Evolutionary conservation across 2,797 vertebrate genomes (phyloP).

Genomic region (Nyctalus aviator): DNA sequence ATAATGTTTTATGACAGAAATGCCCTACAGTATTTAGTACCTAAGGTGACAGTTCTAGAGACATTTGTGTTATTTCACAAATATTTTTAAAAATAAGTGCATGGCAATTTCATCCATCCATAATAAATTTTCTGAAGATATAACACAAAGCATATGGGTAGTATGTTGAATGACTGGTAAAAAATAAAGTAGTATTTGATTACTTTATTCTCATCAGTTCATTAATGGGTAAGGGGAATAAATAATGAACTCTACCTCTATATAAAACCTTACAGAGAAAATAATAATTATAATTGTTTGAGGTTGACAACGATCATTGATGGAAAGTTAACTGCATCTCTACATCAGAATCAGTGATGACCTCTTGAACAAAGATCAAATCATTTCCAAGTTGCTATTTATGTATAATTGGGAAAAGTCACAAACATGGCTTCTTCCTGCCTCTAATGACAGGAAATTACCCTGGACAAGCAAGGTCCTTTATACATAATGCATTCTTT

Average conservation of each 20-base stretch:
- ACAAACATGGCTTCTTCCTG: constrained; percentile 44
- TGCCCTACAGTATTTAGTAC: neutral
- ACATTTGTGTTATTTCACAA: neutral
- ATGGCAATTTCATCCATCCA: neutral
- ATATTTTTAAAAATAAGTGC: constrained; percentile 48
- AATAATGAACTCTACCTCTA: constrained; percentile 1
- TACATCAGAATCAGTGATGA: constrained; percentile 54
- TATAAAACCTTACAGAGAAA: constrained; percentile 16
- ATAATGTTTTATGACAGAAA: neutral
- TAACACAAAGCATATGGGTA: neutral
- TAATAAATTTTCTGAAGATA: constrained; percentile 19
- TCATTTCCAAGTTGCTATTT: constrained; percentile 53
- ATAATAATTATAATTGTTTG: constrained; percentile 57
- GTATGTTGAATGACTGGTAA: neutral
- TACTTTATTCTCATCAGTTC: constrained; percentile 50
- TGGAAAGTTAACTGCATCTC: constrained; percentile 54
- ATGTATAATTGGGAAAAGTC: constrained; percentile 48
- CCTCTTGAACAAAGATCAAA: constrained; percentile 66
- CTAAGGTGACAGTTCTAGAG: neutral
- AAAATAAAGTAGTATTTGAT: constrained; percentile 47
- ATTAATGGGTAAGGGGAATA: neutral
- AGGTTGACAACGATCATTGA: constrained; percentile 59
- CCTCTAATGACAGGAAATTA: constrained; percentile 55
- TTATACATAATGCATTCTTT: neutral
- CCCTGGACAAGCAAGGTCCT: neutral